Conservation (phyloP, 2,113 vertebrate species). For the Hydropotes inermis region DNA sequence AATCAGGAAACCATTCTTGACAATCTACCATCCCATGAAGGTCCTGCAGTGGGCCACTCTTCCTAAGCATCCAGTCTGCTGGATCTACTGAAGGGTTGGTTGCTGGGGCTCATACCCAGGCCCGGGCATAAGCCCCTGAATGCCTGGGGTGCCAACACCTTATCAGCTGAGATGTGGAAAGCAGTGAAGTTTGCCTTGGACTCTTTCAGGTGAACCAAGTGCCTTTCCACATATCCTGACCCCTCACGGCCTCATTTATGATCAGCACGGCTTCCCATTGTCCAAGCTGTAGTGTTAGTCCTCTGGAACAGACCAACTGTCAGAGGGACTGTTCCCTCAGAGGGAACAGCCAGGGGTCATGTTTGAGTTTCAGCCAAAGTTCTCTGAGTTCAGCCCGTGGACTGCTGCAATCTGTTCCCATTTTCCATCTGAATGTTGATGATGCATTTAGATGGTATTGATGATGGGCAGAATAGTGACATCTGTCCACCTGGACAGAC, state of each 20-base stretch:
- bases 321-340: too few species aligned
- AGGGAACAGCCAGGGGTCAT: not conserved
- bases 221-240: not conserved
- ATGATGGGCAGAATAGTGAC: not conserved
- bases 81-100: not conserved
- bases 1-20: not conserved
- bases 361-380: not conserved
- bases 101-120: not conserved
- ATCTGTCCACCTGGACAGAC: not conserved
- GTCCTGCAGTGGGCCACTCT: too few species aligned
- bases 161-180: not conserved
- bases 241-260: not conserved
- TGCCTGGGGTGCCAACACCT: not conserved
- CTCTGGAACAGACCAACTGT: not conserved
- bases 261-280: not conserved
- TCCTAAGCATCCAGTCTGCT: not conserved
- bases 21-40: not conserved
- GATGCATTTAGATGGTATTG: not conserved
- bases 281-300: not conserved
- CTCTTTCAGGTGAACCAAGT: not conserved
- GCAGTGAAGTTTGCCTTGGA: not conserved
- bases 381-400: not conserved
- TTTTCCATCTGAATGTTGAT: not conserved
- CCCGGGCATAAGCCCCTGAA: rapidly evolving
- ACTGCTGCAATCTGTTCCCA: not conserved